Conservation (phyloP, 2,888 invertebrate species). For the Troglohyphantes excavatus region DNA sequence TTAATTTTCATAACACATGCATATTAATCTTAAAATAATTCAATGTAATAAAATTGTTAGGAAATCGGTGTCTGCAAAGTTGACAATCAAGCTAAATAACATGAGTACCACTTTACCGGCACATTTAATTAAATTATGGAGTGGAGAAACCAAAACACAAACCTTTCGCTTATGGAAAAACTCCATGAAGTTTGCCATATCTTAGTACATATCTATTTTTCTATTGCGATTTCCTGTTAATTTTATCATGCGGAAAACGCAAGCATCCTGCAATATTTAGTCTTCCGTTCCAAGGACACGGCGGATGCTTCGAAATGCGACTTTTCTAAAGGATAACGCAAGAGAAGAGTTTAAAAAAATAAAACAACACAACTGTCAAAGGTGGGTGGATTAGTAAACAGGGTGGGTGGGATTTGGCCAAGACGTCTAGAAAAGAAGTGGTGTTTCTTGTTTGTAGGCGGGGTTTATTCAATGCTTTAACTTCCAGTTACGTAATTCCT, state of each 20-base stretch:
- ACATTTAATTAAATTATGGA: slow-evolving; percentile 19
- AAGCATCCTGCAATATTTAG: slow-evolving; percentile 59
- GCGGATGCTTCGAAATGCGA: slow-evolving; percentile 7
- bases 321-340: slow-evolving; percentile 12
- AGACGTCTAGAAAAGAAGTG: no score
- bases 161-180: slow-evolving; percentile 76
- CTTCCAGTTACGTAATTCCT: no score
- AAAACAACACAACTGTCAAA: slow-evolving; percentile 10
- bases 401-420: neutral
- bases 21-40: no score
- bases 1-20: no score
- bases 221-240: slow-evolving; percentile 39
- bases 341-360: neutral
- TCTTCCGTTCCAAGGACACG: slow-evolving; percentile 58
- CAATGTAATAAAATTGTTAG: no score
- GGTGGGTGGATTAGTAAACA: neutral
- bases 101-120: neutral
- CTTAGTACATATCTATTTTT: slow-evolving; percentile 32
- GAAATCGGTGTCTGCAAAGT: no score
- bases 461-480: no score
- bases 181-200: slow-evolving; percentile 78
- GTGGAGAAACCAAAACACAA: neutral
- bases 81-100: no score
- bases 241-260: slow-evolving; percentile 74
- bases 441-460: no score